Base-by-base conservation (phyloP, 2,797 vertebrate genomes). In the Tiaroga cobitis region DNA sequence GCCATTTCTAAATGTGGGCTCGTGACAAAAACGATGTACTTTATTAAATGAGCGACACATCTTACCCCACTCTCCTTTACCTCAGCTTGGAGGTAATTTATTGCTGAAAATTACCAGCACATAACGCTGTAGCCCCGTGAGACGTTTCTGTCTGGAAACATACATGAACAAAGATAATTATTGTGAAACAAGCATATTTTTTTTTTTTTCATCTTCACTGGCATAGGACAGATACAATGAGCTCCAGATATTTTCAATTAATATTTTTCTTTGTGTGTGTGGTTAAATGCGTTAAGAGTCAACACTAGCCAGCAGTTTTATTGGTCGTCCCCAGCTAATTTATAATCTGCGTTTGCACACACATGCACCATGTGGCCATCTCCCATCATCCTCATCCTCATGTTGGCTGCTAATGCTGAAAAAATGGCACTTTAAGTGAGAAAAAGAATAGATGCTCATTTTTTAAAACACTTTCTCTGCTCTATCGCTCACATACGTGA, bases 391-490 rank as follows among this genome's bases (percentile, higher is more conserved):
- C 87, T 88, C 88, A 85, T 90, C 91, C 43, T 78, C 78, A 81
- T 29, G 69, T 90, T 91, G 92, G 92, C 92, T 91, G 91, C 91
- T 90, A 89, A 83, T 86, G 87, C 89, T 86, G 87, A 88, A 91
- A 92, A 91, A 91, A 88, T 86, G 90, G 92, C 90, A 91, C 85
- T 88, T 84, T 87, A 86, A 87, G 89, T 91, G 78, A 70, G 41
- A 85, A 72, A 87, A 85, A 91, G 90, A 93, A 94, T 90, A 92
- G 92, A 83, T 91, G 90, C 90, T 91, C 92, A 92, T 94, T 79
- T 93, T 92, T 91, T 91, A 90, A 92, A 93, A 93, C 91, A 92
- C 80, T 93, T 94, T 89, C 90, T 91, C 91, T 87, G 90, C 91
- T 90, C 86, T 72, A 81, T 84, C 76, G 73, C 19, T 65, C 59